A percentile compares a stretch with the other conserved stretches of the same genome.
Conservation (phyloP, 2,888 invertebrate genomes). For the Pardosa pseudoannulata region DNA sequence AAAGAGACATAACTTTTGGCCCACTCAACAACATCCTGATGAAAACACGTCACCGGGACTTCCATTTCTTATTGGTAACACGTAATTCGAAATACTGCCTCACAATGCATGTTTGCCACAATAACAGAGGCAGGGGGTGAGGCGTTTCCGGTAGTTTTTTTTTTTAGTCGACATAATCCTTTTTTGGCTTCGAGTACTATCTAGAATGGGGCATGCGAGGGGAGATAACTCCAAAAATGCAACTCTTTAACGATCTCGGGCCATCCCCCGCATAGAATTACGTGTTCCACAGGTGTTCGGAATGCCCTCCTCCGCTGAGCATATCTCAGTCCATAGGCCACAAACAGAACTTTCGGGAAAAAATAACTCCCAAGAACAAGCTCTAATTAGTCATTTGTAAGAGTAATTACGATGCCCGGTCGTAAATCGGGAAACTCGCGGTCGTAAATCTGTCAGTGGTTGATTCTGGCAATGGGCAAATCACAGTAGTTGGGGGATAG, state of each 20-base stretch:
- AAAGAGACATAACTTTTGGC: not conserved
- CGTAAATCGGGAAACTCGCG: conserved; percentile 33
- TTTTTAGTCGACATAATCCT: not conserved
- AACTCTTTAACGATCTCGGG: conserved; percentile 35
- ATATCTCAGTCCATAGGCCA: conserved; percentile 16
- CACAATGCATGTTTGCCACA: not conserved
- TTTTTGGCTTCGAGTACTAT: not conserved
- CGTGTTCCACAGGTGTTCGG: conserved; percentile 59
- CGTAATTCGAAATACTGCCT: not conserved
- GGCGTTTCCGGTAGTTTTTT: not conserved
- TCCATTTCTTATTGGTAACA: not conserved
- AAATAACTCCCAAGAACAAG: conserved; percentile 20
- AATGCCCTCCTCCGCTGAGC: conserved; percentile 11
- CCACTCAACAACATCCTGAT: not conserved
- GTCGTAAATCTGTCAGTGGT: conserved; percentile 59
- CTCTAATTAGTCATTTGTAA: conserved; percentile 63
- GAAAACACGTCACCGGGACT: not conserved
- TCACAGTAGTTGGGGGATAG: not conserved
- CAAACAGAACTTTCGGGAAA: not conserved
- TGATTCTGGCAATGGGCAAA: not conserved
- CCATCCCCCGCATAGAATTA: conserved; percentile 43
- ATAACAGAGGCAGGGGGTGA: conserved; percentile 1
- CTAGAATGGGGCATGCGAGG: not conserved
- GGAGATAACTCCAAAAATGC: conserved; percentile 3
- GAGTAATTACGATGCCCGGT: conserved; percentile 42